Base-by-base conservation (phyloP, 2,888 invertebrate genomes). In the Anticlea derivata region DNA sequence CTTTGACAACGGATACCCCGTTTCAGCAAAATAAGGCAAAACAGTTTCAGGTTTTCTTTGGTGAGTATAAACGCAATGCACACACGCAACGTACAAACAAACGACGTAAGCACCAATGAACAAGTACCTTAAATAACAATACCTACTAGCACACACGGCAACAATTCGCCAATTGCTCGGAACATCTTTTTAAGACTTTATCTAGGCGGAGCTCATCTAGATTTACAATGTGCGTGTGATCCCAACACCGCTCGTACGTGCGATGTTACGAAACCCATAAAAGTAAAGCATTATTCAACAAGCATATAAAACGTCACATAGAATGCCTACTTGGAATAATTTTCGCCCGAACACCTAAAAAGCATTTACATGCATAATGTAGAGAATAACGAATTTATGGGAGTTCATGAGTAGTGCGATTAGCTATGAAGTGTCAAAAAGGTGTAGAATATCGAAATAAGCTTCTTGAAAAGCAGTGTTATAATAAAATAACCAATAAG, bases 221-320 rank as follows among this genome's bases (percentile, higher is more conserved):
- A n/a, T 2, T 8, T 11, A 1, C n/a, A 30, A 55, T 8, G 47
- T 60, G 50, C 55, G 24, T 38, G 63, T 59, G 52, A 50, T 51
- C 52, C 48, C 60, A 55, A 64, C 60, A 55, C 44, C 57, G 57
- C 59, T 56, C 47, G 58, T 63, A 34, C 55, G 47, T 38, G 60
- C 68, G 66, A 67, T 73, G 75, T 80, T 75, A 73, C 68, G 69
- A 70, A 70, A 60, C 61, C 71, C 74, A 80, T 85, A 81, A 84
- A 83, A 86, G 80, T 83, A 85, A 81, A 86, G 78, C 80, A 86
- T 84, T 76, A 84, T 82, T 88, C 85, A 83, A 83, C 80, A 83
- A 70, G 69, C 66, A 67, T 63, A 85, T 73, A 80, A 83, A 87
- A 86, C 70, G 83, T 84, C 83, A 78, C 66, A 74, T 54, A 58